phyloP scores from a whole-genome alignment of 1,140 invertebrate species.

The Vanessa tameamea region DNA sequence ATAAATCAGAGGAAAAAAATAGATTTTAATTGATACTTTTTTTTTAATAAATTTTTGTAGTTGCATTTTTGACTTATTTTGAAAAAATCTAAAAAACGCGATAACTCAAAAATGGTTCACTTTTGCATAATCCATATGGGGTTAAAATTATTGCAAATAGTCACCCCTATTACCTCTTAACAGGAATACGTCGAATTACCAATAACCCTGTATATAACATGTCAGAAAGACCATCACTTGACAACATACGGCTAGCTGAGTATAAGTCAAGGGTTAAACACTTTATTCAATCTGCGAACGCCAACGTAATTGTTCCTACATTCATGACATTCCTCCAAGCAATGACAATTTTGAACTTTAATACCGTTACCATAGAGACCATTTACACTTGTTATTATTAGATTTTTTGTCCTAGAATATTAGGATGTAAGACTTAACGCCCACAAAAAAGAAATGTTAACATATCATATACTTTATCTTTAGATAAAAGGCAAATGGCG shows the following conservation, averaged over 20 bases:
- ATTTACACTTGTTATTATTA: not conserved
- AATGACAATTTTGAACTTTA: conserved; percentile 19
- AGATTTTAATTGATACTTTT: no score
- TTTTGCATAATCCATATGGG: no score
- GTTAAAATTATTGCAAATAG: no score
- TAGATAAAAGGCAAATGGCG: no score
- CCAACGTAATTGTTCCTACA: conserved; percentile 67
- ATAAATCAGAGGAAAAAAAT: no score
- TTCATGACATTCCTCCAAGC: conserved; percentile 44
- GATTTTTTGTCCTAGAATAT: conserved; percentile 3
- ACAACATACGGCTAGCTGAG: conserved; percentile 7
- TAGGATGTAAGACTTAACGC: conserved; percentile 11
- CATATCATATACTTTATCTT: not conserved
- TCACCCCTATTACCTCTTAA: no score
- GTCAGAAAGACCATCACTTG: conserved; percentile 29
- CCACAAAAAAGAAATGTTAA: not conserved
- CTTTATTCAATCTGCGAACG: conserved; percentile 70
- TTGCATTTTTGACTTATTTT: no score
- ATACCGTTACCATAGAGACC: conserved; percentile 19
- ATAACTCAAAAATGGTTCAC: no score
- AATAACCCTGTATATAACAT: no score
- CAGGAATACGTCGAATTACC: no score
- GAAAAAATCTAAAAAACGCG: no score
- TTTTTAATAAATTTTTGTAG: no score
- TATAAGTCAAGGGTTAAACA: conserved; percentile 60